phyloP scores from a whole-genome alignment of 2,888 invertebrate species.

The Ormyrus thymus region DNA sequence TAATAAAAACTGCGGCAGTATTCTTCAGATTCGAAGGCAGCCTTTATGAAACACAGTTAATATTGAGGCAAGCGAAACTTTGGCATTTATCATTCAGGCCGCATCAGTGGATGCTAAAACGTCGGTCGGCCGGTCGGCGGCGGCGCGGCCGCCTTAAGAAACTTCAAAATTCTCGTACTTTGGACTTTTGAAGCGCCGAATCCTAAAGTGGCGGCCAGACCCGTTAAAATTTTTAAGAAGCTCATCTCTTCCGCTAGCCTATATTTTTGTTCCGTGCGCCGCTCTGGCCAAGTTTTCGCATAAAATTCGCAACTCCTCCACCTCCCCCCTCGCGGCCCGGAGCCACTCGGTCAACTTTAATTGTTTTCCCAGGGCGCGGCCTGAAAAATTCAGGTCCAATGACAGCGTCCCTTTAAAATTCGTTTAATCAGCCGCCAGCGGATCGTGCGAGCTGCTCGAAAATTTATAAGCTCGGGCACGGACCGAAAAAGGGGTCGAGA shows the following conservation, averaged over 20 bases:
- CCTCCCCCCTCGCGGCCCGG: background rate
- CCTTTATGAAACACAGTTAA: background rate
- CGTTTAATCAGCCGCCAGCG: conserved; percentile 31
- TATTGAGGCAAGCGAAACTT: background rate
- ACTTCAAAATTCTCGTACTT: conserved; percentile 35
- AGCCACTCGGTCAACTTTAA: conserved; percentile 39
- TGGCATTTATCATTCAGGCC: conserved; percentile 7
- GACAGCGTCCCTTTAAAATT: conserved; percentile 25
- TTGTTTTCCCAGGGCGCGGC: conserved; percentile 24
- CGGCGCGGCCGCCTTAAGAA: background rate
- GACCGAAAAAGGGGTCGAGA: conserved; percentile 46
- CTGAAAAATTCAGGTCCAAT: conserved; percentile 36
- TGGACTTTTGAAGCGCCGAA: conserved; percentile 35
- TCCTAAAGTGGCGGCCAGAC: conserved; percentile 22
- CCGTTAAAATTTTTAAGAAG: conserved; percentile 48
- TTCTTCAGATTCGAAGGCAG: too few species aligned
- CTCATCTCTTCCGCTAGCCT: conserved; percentile 29
- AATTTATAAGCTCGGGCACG: conserved; percentile 2
- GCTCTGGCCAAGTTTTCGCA: conserved; percentile 34
- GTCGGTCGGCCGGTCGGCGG: background rate
- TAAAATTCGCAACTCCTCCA: conserved; percentile 30
- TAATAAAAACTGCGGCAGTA: too few species aligned
- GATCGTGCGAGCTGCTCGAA: background rate
- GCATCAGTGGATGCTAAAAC: conserved; percentile 20
- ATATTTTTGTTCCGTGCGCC: conserved; percentile 5